Conservation (phyloP, 2,888 invertebrate genomes). For the Rutpela maculata region DNA sequence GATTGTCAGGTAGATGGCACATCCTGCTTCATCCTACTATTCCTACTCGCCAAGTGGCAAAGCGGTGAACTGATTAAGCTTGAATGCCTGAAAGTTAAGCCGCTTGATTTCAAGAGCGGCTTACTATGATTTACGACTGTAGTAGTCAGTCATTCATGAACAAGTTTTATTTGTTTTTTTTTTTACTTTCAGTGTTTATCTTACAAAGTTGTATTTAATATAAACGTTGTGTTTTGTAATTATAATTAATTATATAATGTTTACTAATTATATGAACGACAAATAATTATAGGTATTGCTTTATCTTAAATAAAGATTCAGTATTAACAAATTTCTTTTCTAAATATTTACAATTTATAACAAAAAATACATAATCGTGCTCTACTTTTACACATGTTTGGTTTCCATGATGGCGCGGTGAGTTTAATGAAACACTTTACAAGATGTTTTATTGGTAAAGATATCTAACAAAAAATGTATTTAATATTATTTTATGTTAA, state of each 20-base stretch:
- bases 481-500: not conserved
- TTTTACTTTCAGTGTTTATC: slow-evolving; percentile 13
- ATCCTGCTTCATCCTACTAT: not conserved
- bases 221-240: not conserved
- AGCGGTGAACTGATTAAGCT: slow-evolving; percentile 16
- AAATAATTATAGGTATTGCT: not conserved
- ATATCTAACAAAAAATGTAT: not conserved
- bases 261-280: not conserved
- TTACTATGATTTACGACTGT: slow-evolving; percentile 26
- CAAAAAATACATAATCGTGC: not conserved
- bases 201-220: not conserved
- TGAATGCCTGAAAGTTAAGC: slow-evolving; percentile 27
- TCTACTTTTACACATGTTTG: not conserved
- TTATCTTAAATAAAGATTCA: not conserved
- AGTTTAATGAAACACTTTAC: not conserved
- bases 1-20: slow-evolving; percentile 28
- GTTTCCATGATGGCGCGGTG: not conserved
- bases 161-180: slow-evolving; percentile 19
- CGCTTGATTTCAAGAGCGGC: slow-evolving; percentile 24
- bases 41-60: slow-evolving; percentile 12
- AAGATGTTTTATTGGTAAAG: not conserved
- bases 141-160: slow-evolving; percentile 23
- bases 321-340: not conserved
- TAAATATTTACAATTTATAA: slow-evolving; percentile 13
- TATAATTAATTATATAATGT: not conserved